These are phyloP conservation scores for Sminthurinus aureus DNA, from an alignment of 2,888 invertebrate species.

Conservation along the genomic window DNA sequence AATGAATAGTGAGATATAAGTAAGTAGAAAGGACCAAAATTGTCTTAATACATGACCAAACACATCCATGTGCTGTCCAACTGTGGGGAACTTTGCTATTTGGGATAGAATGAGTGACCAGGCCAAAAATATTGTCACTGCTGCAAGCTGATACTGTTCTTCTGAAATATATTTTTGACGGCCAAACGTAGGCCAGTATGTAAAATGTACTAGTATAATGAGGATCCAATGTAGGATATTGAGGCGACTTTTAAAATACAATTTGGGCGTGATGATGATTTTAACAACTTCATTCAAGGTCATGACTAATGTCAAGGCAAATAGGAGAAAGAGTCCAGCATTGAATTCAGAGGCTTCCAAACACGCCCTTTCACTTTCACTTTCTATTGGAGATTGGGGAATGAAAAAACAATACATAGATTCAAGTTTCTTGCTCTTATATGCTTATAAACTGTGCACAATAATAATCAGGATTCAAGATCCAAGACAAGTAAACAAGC, in stretches of 20 bases:
- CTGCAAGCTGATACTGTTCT: conserved; percentile 42
- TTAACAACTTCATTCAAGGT: conserved; percentile 49
- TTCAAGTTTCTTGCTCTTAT: no score
- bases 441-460: background rate
- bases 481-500: no score
- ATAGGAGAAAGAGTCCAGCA: conserved; percentile 44
- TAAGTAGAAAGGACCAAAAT: conserved; percentile 57
- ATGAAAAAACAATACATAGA: background rate
- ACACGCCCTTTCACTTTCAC: background rate
- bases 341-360: conserved; percentile 43
- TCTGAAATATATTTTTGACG: conserved; percentile 12
- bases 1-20: conserved; percentile 53
- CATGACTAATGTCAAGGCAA: conserved; percentile 48
- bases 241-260: conserved; percentile 49
- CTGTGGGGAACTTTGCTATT: conserved; percentile 56
- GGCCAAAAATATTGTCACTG: conserved; percentile 53
- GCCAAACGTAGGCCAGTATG: conserved; percentile 46
- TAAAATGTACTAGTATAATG: conserved; percentile 45
- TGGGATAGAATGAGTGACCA: conserved; percentile 57
- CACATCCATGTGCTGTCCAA: conserved; percentile 57
- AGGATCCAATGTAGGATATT: conserved; percentile 52
- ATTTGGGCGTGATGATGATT: conserved; percentile 48
- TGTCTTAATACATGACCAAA: conserved; percentile 57
- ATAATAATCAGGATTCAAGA: no score
- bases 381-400: background rate